phyloP scores from a whole-genome alignment of 2,888 invertebrate genomes.

The Alcis repandata region DNA sequence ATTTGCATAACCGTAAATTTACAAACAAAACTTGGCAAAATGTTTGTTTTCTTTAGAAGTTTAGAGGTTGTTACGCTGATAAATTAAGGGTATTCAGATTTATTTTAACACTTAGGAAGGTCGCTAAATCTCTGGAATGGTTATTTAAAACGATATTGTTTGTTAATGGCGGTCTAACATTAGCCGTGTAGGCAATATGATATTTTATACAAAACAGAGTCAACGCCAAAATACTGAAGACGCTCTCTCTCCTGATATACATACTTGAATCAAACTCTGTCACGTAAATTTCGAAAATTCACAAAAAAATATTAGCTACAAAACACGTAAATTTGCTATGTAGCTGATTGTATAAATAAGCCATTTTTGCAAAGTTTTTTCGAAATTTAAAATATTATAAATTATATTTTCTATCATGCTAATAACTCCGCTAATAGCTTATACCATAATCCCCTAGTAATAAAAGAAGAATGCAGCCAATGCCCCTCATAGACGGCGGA shows the following conservation, averaged over 20 bases:
- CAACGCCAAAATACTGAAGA: too few relatives aligned
- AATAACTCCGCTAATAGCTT: background rate
- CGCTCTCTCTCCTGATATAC: too few relatives aligned
- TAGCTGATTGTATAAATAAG: too few relatives aligned
- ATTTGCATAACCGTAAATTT: slow-evolving; percentile 46
- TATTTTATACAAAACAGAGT: too few relatives aligned
- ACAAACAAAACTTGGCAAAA: slow-evolving; percentile 35
- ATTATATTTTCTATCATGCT: background rate
- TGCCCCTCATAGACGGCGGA: background rate
- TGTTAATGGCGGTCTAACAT: background rate
- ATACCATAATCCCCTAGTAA: background rate
- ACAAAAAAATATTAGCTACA: too few relatives aligned
- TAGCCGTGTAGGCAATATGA: too few relatives aligned
- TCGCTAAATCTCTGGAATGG: slow-evolving; percentile 6
- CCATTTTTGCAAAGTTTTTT: too few relatives aligned
- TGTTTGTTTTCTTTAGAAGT: slow-evolving; percentile 31
- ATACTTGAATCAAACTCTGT: too few relatives aligned
- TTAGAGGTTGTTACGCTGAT: slow-evolving; percentile 23
- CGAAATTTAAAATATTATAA: too few relatives aligned
- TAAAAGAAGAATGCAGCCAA: slow-evolving; percentile 4
- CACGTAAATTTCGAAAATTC: too few relatives aligned
- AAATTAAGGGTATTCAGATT: slow-evolving; percentile 28
- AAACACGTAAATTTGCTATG: too few relatives aligned
- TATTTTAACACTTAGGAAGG: slow-evolving; percentile 15
- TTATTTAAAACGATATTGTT: slow-evolving; percentile 1